phyloP scores from a whole-genome alignment of 1,140 invertebrate genomes.

The Contarinia nasturtii region DNA sequence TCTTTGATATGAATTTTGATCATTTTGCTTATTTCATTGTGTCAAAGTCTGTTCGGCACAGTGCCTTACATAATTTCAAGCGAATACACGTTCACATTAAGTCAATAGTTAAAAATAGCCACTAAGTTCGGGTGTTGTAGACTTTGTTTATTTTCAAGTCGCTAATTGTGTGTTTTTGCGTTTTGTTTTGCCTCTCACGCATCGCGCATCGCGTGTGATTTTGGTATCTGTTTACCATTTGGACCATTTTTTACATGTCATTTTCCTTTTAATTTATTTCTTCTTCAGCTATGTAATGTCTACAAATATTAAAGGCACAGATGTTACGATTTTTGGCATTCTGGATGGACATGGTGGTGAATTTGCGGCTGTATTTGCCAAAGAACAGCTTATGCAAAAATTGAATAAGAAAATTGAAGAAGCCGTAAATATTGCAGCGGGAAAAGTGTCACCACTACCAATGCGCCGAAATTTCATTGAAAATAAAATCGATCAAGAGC shows the following conservation, averaged over 20 bases:
- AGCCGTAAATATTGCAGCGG: constrained; percentile 43
- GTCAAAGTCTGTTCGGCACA: too few species aligned
- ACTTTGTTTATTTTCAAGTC: background rate
- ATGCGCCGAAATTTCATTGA: constrained; percentile 12
- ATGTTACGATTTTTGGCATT: constrained; percentile 71
- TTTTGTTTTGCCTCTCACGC: background rate
- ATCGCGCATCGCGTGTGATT: background rate
- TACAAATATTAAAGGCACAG: constrained; percentile 51
- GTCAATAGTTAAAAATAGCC: too few species aligned
- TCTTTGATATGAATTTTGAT: too few species aligned
- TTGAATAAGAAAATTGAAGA: constrained; percentile 54
- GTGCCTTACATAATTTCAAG: too few species aligned
- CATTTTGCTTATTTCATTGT: too few species aligned
- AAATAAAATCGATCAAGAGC: constrained; percentile 10
- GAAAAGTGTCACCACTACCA: constrained; percentile 26
- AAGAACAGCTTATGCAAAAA: constrained; percentile 58
- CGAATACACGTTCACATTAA: too few species aligned
- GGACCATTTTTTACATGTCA: too few species aligned
- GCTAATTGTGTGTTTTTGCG: background rate
- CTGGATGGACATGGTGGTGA: constrained; percentile 93
- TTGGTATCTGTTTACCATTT: background rate
- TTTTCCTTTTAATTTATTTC: background rate
- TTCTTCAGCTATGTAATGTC: constrained; percentile 45
- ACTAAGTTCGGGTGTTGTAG: too few species aligned
- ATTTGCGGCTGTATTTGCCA: constrained; percentile 80